Conservation (phyloP, 2,888 invertebrate species). For the Amblyjoppa proteus region DNA sequence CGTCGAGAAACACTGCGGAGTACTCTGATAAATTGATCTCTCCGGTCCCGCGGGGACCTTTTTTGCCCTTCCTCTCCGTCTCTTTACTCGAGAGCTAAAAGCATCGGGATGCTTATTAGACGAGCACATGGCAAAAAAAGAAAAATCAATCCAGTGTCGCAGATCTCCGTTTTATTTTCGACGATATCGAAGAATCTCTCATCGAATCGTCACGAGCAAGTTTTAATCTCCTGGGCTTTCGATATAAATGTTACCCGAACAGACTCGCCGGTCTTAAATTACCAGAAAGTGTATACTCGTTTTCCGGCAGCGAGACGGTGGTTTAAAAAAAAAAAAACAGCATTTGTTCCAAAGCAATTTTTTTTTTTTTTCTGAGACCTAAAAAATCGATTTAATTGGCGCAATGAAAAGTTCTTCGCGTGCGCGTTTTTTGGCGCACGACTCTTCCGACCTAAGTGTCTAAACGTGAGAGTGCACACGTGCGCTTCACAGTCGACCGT, state of each 20-base stretch:
- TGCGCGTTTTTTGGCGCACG: too few relatives aligned
- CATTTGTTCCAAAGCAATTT: background rate
- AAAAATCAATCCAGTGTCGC: background rate
- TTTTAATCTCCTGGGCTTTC: conserved; percentile 24
- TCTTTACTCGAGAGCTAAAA: background rate
- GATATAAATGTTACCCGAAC: background rate
- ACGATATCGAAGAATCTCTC: conserved; percentile 12
- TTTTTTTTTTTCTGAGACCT: background rate
- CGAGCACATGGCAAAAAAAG: background rate
- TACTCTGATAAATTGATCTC: conserved; percentile 34
- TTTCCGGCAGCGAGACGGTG: background rate
- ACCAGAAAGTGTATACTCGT: conserved; percentile 6
- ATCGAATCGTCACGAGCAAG: conserved; percentile 1
- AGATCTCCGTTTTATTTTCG: background rate
- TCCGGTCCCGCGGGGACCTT: background rate
- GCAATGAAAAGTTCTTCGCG: background rate
- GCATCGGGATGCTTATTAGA: conserved; percentile 9
- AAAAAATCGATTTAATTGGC: background rate
- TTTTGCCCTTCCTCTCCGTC: background rate
- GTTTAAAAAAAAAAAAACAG: background rate
- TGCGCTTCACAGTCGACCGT: too few relatives aligned
- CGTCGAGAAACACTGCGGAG: background rate
- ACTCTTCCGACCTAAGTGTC: too few relatives aligned
- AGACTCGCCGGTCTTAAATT: background rate
- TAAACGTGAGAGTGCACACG: too few relatives aligned